Evolutionary conservation across 1,140 invertebrate species (phyloP).

Genomic region (Rhyzopertha dominica): DNA sequence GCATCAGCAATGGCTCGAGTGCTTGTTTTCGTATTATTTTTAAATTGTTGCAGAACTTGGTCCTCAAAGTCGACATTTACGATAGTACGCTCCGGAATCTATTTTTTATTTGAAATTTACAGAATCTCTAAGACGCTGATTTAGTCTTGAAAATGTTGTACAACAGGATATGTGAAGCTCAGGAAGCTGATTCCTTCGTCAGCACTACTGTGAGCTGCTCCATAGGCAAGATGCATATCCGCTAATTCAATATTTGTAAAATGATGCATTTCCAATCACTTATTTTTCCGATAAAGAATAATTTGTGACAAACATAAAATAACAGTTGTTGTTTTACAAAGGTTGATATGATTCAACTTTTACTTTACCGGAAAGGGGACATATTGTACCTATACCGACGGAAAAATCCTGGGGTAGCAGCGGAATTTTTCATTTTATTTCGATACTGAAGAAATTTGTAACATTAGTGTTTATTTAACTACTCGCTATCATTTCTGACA

Average conservation of each 20-base stretch:
- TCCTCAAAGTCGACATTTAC: conserved; percentile 4
- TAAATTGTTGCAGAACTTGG: conserved; percentile 5
- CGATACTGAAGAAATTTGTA: too few relatives aligned
- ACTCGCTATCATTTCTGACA: too few relatives aligned
- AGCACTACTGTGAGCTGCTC: conserved; percentile 1
- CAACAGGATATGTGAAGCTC: neutral
- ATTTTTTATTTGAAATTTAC: conserved; percentile 2
- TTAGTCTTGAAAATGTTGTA: conserved; percentile 5
- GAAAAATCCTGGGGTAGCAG: too few relatives aligned
- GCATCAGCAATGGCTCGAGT: conserved; percentile 2
- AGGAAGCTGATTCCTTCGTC: neutral
- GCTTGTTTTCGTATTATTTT: conserved; percentile 3
- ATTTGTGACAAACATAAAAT: too few relatives aligned
- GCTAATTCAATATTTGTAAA: conserved; percentile 8
- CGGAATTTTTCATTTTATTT: too few relatives aligned
- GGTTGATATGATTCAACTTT: too few relatives aligned
- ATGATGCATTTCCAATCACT: conserved; percentile 4
- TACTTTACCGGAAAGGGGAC: too few relatives aligned
- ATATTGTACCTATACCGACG: too few relatives aligned
- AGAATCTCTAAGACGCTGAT: conserved; percentile 5
- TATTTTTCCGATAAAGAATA: too few relatives aligned
- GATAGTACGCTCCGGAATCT: neutral
- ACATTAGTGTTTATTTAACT: too few relatives aligned
- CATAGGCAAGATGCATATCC: conserved; percentile 6
- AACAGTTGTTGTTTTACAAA: too few relatives aligned